A percentile compares a stretch with the other conserved stretches of the same genome.
phyloP scores from a whole-genome alignment of 2,888 invertebrate species.

The Ormia ochracea region DNA sequence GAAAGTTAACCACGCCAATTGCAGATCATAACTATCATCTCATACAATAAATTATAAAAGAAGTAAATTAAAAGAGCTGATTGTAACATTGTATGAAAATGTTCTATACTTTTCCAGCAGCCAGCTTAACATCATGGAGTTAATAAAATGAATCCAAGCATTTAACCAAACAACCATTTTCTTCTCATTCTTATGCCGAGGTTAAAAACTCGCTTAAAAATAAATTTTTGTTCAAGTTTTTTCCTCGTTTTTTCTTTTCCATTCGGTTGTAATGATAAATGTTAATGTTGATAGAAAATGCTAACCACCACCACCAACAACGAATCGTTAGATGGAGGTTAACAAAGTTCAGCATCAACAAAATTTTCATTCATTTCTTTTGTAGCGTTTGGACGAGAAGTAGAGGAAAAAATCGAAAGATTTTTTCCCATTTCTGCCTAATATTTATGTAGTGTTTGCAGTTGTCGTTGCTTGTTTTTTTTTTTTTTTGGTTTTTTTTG shows the following conservation, averaged over 20 bases:
- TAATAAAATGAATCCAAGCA: conserved; percentile 56
- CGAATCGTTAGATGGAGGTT: conserved; percentile 58
- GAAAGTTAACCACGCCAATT: conserved; percentile 61
- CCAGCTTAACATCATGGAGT: conserved; percentile 46
- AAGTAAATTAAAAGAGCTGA: background rate
- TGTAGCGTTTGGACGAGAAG: background rate
- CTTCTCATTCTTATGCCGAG: background rate
- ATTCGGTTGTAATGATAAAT: conserved; percentile 59
- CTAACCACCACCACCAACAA: conserved; percentile 60
- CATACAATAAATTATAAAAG: conserved; percentile 16
- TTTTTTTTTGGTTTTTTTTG: too few species aligned
- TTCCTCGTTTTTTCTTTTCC: background rate
- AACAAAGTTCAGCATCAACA: conserved; percentile 53
- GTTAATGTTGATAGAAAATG: conserved; percentile 62
- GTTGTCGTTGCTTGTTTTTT: conserved; percentile 13
- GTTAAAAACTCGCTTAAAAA: background rate
- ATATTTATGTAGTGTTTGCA: conserved; percentile 38
- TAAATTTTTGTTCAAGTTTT: background rate
- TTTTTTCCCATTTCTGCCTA: background rate
- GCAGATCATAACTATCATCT: conserved; percentile 61
- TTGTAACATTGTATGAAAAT: conserved; percentile 55
- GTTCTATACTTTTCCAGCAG: conserved; percentile 42
- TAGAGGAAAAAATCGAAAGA: conserved; percentile 15
- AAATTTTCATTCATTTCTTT: conserved; percentile 59
- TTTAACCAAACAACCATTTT: conserved; percentile 54